phyloP scores from a whole-genome alignment of 2,113 vertebrate species.

The Campylomormyrus tamandua region DNA sequence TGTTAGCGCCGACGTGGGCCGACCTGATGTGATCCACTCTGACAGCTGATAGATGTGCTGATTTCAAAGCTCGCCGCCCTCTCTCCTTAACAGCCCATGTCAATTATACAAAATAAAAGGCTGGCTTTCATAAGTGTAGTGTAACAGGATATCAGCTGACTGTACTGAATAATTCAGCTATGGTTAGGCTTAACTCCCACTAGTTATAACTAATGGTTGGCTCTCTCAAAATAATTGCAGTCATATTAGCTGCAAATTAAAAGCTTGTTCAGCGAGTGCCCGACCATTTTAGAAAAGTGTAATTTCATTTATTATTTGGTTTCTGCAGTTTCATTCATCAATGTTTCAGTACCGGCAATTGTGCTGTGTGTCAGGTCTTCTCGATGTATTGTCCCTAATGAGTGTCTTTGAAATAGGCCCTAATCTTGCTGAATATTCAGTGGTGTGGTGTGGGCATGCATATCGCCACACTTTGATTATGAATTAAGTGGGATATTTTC shows the following conservation, averaged over 20 bases:
- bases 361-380: slow-evolving; percentile 56
- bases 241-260: slow-evolving; percentile 47
- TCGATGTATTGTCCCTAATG: slow-evolving; percentile 52
- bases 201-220: slow-evolving; percentile 72
- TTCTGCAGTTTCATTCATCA: slow-evolving; percentile 68
- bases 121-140: slow-evolving; percentile 87
- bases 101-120: slow-evolving; percentile 90
- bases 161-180: slow-evolving; percentile 93
- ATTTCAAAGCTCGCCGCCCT: slow-evolving; percentile 59
- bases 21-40: slow-evolving; percentile 52
- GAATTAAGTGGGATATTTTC: background rate
- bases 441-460: slow-evolving; percentile 29
- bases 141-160: slow-evolving; percentile 78
- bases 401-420: slow-evolving; percentile 57
- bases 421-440: slow-evolving; percentile 59
- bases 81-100: slow-evolving; percentile 72
- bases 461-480: background rate
- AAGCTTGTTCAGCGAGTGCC: slow-evolving; percentile 43
- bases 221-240: slow-evolving; percentile 74
- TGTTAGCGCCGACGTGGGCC: slow-evolving; percentile 48
- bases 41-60: slow-evolving; percentile 23
- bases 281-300: slow-evolving; percentile 55
- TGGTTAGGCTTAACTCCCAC: slow-evolving; percentile 69
- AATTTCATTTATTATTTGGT: slow-evolving; percentile 72
- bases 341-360: slow-evolving; percentile 65